Percentiles rank a stretch among this genome's conserved stretches.
Conservation (phyloP, 2,888 invertebrate genomes). For the Dromius quadrimaculatus region DNA sequence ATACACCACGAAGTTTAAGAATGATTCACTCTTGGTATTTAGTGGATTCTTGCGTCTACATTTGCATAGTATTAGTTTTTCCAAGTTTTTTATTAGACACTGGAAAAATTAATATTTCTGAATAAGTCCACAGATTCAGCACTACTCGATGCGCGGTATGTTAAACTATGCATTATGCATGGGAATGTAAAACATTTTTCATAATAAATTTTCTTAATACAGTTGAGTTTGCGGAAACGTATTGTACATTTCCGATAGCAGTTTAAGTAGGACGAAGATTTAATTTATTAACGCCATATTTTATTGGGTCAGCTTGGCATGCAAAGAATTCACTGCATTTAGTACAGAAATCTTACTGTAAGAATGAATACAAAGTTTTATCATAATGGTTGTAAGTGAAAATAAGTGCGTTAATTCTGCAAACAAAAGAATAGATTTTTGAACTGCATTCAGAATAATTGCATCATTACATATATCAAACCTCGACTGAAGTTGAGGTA, state of each 20-base stretch:
- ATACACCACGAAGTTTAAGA: too few species aligned
- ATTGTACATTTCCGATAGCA: slow-evolving; percentile 42
- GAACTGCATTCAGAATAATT: too few species aligned
- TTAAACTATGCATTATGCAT: slow-evolving; percentile 44
- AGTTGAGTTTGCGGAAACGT: slow-evolving; percentile 39
- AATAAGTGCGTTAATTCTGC: too few species aligned
- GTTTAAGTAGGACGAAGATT: slow-evolving; percentile 35
- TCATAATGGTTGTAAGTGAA: too few species aligned
- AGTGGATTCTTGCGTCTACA: slow-evolving; percentile 26
- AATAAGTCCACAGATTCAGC: neutral
- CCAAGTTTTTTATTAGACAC: slow-evolving; percentile 17
- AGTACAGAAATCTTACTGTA: too few species aligned
- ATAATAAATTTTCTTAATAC: slow-evolving; percentile 46
- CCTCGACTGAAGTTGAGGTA: too few species aligned
- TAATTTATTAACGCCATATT: slow-evolving; percentile 34
- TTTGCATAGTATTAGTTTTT: slow-evolving; percentile 45
- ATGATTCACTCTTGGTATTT: slow-evolving; percentile 18
- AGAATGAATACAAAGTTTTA: too few species aligned
- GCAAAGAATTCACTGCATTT: slow-evolving; percentile 7
- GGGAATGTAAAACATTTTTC: slow-evolving; percentile 43
- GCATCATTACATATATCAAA: too few species aligned
- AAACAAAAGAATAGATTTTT: too few species aligned
- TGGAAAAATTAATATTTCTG: slow-evolving; percentile 26
- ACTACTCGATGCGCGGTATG: slow-evolving; percentile 1
- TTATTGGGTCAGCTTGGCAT: neutral